These are phyloP conservation scores for Meriones unguiculatus DNA, from an alignment of 2,113 vertebrate genomes.

Conservation along the genomic window DNA sequence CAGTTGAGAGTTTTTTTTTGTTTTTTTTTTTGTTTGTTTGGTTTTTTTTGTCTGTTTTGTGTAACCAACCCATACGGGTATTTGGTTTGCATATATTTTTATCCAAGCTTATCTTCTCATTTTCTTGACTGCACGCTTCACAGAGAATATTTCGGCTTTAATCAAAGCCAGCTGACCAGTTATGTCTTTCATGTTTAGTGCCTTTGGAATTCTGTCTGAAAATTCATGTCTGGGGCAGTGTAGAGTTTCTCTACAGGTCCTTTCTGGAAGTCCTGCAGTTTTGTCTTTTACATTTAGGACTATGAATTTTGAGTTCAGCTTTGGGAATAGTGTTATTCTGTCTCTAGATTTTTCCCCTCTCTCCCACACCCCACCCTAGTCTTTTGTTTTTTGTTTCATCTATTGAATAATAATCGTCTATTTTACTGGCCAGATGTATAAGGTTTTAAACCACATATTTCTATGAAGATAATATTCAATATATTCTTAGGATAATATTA, in stretches of 20 bases:
- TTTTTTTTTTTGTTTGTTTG: background rate
- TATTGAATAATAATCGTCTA: background rate
- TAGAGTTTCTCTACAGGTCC: background rate
- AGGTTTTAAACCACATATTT: constrained; percentile 18
- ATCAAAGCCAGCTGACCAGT: background rate
- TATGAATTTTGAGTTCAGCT: background rate
- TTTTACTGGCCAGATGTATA: background rate
- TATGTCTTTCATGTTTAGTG: background rate
- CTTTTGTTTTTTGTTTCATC: background rate
- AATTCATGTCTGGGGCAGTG: background rate
- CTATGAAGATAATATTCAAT: background rate
- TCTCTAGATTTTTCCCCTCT: background rate
- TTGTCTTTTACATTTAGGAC: background rate
- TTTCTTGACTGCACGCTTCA: background rate
- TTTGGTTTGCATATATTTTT: background rate
- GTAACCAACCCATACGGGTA: background rate
- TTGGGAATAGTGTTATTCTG: background rate
- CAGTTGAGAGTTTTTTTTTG: background rate
- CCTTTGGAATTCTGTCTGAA: background rate
- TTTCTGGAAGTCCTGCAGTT: background rate
- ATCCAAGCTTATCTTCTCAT: background rate
- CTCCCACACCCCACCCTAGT: background rate
- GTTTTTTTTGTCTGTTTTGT: background rate
- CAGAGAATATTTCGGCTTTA: background rate
- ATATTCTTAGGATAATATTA: background rate